Evolutionary conservation across 2,888 invertebrate species (phyloP), one percentile per base, ranked within the genome.

Genomic region (Athalia cordata): DNA sequence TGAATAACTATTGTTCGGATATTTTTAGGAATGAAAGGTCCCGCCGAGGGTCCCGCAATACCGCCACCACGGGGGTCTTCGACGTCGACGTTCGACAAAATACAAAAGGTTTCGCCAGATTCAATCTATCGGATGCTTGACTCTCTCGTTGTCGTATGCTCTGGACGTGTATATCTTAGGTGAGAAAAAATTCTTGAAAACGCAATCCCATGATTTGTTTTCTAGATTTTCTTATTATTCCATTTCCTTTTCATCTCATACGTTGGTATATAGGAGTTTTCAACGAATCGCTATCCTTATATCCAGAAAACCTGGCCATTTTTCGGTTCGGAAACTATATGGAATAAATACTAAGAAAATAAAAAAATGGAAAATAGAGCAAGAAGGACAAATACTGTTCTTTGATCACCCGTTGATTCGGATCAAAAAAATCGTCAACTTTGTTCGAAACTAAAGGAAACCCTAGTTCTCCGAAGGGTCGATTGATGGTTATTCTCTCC

Each of bases 21-120:
- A 75, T 62, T 75, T 72, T 75, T 75, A 64, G 75, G 62, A 64
- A 62, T 43, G 64, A 75, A 49, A 72, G 75, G 62, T 75, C 75
- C 43, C 52, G 62, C 50, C 50, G 62, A 49, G 59, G 75, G 62
- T 75, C 75, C 43, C 52, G 62, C 50, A n/a, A 75, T n/a, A 11
- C 62, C 75, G 29, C 29, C 29, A 29, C 29, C 29, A 29, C 29
- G 29, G 29, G 29, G 29, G 29, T 29, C 29, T 29, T 29, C 29
- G 29, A 29, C 29, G 52, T 45, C 62, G 72, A 72, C 52, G 55
- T 68, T 43, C 52, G 47, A 72, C 72, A 2, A 59, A 47, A 59
- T 59, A 72, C 72, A 72, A 59, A 67, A 72, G 72, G 13, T 57
- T 47, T 72, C 11, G 29, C 59, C 45, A 72, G 72, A 72, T 72